These are phyloP conservation scores for Harpegnathos saltator DNA, from an alignment of 1,140 invertebrate species.

Conservation along the genomic window DNA sequence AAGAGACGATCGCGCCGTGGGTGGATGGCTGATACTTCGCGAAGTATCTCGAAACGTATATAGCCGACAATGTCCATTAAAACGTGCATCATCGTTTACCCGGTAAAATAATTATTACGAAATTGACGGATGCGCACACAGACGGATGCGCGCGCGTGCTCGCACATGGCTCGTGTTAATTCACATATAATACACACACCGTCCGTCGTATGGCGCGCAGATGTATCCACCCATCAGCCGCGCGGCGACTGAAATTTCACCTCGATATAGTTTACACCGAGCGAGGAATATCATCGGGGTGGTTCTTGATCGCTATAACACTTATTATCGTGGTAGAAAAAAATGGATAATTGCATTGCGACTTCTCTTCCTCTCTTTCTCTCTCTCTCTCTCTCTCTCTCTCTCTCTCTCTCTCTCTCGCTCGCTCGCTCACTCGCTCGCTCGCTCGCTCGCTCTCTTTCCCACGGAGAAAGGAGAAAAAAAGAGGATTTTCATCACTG, in stretches of 20 bases:
- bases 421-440: too few species aligned
- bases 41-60: not conserved
- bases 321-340: not conserved
- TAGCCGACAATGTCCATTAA: constrained; percentile 20
- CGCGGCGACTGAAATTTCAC: constrained; percentile 78
- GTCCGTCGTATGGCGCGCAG: constrained; percentile 62
- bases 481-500: not conserved
- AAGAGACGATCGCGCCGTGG: not conserved
- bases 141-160: too few species aligned
- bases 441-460: too few species aligned
- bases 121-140: not conserved
- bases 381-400: too few species aligned
- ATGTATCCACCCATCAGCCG: constrained; percentile 34
- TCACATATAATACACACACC: constrained; percentile 32
- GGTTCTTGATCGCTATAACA: constrained; percentile 13
- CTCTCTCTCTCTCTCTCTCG: too few species aligned
- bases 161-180: constrained; percentile 18
- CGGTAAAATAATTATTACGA: constrained; percentile 31
- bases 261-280: constrained; percentile 52
- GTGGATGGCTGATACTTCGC: too few species aligned
- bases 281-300: constrained; percentile 35
- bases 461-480: not conserved
- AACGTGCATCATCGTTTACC: constrained; percentile 5
- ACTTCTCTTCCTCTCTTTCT: not conserved
- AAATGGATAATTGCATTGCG: constrained; percentile 9